These are phyloP conservation scores for Acanthochromis polyacanthus DNA, from an alignment of 2,113 vertebrate species.

Conservation along the genomic window DNA sequence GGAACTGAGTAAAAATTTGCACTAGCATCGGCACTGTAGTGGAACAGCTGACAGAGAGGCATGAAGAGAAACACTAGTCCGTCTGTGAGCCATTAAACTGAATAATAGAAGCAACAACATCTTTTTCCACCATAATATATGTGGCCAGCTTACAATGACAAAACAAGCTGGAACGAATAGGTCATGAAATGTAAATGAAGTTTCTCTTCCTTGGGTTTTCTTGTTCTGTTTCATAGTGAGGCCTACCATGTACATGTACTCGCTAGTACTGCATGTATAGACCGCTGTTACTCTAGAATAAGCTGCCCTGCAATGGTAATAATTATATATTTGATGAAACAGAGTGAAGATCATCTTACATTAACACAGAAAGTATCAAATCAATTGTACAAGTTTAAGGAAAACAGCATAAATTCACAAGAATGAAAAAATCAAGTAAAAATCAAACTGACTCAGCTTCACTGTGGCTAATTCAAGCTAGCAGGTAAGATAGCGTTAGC, in stretches of 20 bases:
- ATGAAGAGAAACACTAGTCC: background rate
- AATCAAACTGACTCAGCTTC: background rate
- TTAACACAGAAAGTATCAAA: background rate
- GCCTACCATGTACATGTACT: background rate
- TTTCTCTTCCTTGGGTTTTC: background rate
- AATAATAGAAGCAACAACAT: background rate
- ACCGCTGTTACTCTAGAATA: too few species aligned
- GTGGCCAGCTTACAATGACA: background rate
- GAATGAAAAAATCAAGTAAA: background rate
- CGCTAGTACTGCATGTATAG: background rate
- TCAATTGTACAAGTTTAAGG: too few species aligned
- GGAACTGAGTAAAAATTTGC: too few species aligned
- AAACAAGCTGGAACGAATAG: background rate
- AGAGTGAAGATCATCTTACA: background rate
- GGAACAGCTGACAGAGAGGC: background rate
- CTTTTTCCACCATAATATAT: background rate
- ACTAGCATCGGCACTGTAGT: too few species aligned
- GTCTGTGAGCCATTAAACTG: background rate
- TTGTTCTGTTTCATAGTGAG: background rate
- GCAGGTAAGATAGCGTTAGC: background rate
- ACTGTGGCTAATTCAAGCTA: background rate
- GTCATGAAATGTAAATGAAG: background rate
- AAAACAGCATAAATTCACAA: background rate
- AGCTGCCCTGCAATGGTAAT: background rate
- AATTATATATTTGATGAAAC: background rate